These are phyloP conservation scores for Eudasyphora cyanicolor DNA, from an alignment of 2,888 invertebrate species.

Conservation along the genomic window DNA sequence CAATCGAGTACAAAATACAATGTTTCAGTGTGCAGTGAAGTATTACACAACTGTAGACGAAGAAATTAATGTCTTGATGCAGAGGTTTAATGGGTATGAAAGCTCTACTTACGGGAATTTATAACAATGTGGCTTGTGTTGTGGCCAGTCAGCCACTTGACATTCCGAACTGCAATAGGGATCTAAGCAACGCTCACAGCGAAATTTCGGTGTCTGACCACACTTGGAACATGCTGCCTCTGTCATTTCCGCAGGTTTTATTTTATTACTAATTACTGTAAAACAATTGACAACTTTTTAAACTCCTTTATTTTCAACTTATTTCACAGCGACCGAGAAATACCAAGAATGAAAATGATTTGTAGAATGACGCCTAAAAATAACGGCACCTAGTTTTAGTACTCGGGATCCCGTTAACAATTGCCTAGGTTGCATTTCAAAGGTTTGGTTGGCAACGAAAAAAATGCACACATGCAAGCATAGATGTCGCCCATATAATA, in stretches of 20 bases:
- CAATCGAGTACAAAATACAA: no score
- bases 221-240: constrained; percentile 57
- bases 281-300: background rate
- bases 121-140: constrained; percentile 77
- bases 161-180: constrained; percentile 64
- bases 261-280: background rate
- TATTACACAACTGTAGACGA: no score
- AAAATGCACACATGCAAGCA: no score
- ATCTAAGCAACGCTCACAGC: constrained; percentile 65
- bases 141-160: constrained; percentile 74
- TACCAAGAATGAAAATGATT: background rate
- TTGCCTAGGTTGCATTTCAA: background rate
- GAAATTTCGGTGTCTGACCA: constrained; percentile 46
- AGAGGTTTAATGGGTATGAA: no score
- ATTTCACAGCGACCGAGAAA: no score
- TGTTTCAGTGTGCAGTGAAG: no score
- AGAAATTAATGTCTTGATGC: no score
- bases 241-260: constrained; percentile 12
- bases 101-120: constrained; percentile 71
- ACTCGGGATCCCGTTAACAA: background rate
- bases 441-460: no score
- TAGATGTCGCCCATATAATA: no score
- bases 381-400: constrained; percentile 48
- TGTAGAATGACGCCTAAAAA: constrained; percentile 6
- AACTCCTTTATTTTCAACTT: no score